Base-by-base conservation (phyloP, 2,113 vertebrate genomes). In the Peromyscus leucopus region DNA sequence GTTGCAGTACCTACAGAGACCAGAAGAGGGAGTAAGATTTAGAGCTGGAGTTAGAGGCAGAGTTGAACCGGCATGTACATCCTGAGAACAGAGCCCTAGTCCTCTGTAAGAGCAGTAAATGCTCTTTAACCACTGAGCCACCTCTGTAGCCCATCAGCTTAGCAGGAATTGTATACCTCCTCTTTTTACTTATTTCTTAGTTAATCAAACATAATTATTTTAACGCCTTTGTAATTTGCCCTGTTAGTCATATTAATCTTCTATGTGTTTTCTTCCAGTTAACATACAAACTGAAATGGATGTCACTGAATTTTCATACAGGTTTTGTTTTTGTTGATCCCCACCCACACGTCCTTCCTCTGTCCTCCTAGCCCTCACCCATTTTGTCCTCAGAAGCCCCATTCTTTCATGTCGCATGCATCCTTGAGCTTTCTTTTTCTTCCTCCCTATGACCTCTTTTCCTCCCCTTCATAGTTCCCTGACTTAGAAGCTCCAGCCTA, bases 21-120 rank as follows among this genome's bases (percentile, higher is more conserved):
- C 39, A 63, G 57, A 42, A 63, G 55, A 63, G 48, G 17, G 17
- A 11, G 17, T 57, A 19, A 36, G 48, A 36, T 80, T 17, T 36
- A 57, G 51, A 57, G 4, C 51, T 51, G 17, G 48, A 55, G 19
- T 12, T 19, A 19, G 0, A 39, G 80, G 36, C 21, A 26, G 22
- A 39, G 28, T 42, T 42, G 3, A 42, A 42, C 57, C 82, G 42
- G 42, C 57, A 28, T 9, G 5, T 42, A 42, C n/a, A 9, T 28
- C 1, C 57, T 61, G 24, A 59, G 80, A 63, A 42, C 13, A 0
- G 3, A 63, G 42, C 57, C n/a, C 0, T 7, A 42, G n/a, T 39
- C n/a, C 80, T 26, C 57, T 26, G 5, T 28, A 61, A 84, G 57
- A 9, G 22, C 55, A 83, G 22, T 26, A 83, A 61, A 83, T 39